These are phyloP conservation scores for Brachionus rubens DNA, from an alignment of 1,140 invertebrate genomes.

Conservation along the genomic window DNA sequence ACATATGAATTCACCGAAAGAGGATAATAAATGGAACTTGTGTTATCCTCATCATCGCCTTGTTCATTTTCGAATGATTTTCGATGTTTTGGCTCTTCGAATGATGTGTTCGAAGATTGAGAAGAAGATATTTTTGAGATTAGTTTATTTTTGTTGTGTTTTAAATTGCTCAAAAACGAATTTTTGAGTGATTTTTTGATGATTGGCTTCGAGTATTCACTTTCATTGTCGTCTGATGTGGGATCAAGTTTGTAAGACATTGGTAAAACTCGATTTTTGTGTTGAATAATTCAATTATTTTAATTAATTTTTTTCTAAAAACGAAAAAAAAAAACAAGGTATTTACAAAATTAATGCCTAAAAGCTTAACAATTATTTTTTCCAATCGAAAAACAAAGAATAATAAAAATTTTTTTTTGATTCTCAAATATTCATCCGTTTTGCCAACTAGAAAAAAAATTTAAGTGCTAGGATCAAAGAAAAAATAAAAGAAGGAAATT, in stretches of 20 bases:
- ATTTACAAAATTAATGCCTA: too few species aligned
- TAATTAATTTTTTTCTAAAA: neutral
- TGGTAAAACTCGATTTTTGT: neutral
- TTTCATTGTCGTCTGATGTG: neutral
- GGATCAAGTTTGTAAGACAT: neutral
- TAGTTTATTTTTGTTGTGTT: slow-evolving; percentile 12
- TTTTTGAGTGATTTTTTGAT: slow-evolving; percentile 19
- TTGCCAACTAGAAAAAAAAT: neutral
- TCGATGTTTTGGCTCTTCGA: too few species aligned
- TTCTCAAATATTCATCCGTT: neutral
- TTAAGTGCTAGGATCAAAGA: slow-evolving; percentile 2
- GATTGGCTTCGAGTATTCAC: neutral
- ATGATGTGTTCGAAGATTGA: neutral
- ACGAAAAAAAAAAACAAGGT: too few species aligned
- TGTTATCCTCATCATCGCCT: neutral
- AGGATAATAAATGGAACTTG: slow-evolving; percentile 2
- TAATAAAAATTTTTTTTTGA: neutral
- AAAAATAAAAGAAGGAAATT: neutral
- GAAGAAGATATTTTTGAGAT: slow-evolving; percentile 25
- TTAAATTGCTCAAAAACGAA: slow-evolving; percentile 30
- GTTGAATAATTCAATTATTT: neutral
- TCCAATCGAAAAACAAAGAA: too few species aligned
- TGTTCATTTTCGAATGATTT: neutral
- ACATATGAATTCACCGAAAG: neutral
- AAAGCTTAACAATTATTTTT: too few species aligned